Base-by-base conservation (phyloP, 1,140 invertebrate species). In the Ostrea denselamellosa region DNA sequence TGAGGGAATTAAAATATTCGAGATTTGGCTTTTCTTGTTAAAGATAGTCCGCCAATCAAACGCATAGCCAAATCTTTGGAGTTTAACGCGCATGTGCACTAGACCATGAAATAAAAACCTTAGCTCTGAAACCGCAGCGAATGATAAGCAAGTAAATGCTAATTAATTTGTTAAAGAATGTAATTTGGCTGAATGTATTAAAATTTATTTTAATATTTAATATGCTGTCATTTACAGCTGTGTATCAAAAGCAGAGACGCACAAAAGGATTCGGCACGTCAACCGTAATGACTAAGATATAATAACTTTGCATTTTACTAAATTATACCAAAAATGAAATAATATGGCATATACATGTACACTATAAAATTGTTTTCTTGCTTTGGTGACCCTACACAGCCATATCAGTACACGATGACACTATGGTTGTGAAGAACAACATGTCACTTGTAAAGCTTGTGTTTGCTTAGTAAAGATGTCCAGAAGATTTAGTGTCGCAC, bases 141-240 rank as follows among this genome's bases (percentile, higher is more conserved):
- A 77, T 77, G 68, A 77, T 77, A 77, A 12, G 12, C 68, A 28
- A 77, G 68, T 22, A 77, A 77, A 77, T 77, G 28, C 68, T 77
- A 77, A 77, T 77, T 77, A 77, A 77, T 77, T 77, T 77, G 25
- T 77, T 28, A 77, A 77, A 28, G 68, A 77, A 77, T 77, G 68
- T 28, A 25, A 77, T 77, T 77, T 25, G 28, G 28, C 68, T 25
- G 68, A 77, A 77, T 77, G 25, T 28, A 77, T 77, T 77, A 10
- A 77, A 77, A 77, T 77, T 77, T 28, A 77, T 77, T 77, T 77
- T 34, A 25, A 77, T 77, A 77, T 77, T 44, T 44, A 44, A 44
- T 77, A 77, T 77, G 9, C 28, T 34, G 68, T 77, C 68, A 77
- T 77, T 14, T 34, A 28, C 68, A 77, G 68, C 68, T 77, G 68